Evolutionary conservation across 64 coral and sea anemone species (phyloP).

Genomic region (Stichodactyla mertensii): DNA sequence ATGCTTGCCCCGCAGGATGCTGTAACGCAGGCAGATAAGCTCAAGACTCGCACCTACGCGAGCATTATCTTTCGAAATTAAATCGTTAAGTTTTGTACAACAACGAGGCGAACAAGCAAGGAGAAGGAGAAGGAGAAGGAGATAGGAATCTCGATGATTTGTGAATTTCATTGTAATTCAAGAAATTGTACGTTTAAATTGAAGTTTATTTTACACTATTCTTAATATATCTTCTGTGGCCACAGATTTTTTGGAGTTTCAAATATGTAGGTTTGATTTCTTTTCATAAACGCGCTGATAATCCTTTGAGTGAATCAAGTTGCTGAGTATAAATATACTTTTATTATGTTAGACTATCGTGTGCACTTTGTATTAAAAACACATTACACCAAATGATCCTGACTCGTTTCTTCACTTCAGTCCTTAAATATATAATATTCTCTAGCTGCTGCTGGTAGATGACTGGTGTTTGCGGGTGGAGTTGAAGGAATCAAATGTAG

Average conservation of each 20-base stretch:
- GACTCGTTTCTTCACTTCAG: background rate
- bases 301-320: constrained; percentile 17
- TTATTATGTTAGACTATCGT: constrained; percentile 11
- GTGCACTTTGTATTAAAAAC: constrained; percentile 40
- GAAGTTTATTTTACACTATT: constrained; percentile 34
- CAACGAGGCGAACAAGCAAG: background rate
- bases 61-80: constrained; percentile 6
- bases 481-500: background rate
- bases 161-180: background rate
- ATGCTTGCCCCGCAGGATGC: constrained; percentile 74
- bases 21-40: constrained; percentile 82
- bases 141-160: background rate
- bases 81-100: constrained; percentile 25
- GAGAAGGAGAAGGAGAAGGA: constrained; percentile 5
- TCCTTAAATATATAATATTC: too few species aligned
- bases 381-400: background rate
- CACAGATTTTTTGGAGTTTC: constrained; percentile 39
- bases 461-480: background rate
- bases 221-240: constrained; percentile 28
- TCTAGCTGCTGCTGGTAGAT: background rate
- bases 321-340: constrained; percentile 24
- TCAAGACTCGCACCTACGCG: background rate
- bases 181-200: constrained; percentile 10
- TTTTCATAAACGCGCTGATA: constrained; percentile 27
- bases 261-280: constrained; percentile 22